These are phyloP conservation scores for Chionomys nivalis DNA, from an alignment of 2,113 vertebrate species.

Conservation along the genomic window DNA sequence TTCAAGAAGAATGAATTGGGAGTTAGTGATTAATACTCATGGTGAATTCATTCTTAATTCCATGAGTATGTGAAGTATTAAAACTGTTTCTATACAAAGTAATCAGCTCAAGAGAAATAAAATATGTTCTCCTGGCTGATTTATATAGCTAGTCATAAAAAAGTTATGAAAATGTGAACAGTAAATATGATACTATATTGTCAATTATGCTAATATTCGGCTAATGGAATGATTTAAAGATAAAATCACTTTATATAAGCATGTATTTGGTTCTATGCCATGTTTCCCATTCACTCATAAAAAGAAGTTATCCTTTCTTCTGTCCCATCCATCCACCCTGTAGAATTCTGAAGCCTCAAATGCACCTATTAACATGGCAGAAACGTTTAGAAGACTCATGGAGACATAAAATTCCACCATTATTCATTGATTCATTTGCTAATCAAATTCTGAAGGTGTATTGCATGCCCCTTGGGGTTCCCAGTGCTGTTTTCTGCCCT, in stretches of 20 bases:
- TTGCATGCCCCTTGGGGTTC: rapidly evolving
- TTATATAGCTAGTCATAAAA: slow-evolving; percentile 46
- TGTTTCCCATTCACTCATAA: background rate
- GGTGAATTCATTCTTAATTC: background rate
- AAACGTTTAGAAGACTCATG: background rate
- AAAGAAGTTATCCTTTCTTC: background rate
- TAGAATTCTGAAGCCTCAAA: background rate
- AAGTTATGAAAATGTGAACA: background rate
- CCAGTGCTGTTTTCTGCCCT: background rate
- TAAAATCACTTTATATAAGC: slow-evolving; percentile 20
- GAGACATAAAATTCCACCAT: background rate
- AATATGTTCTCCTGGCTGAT: slow-evolving; percentile 35
- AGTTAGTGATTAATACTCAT: slow-evolving; percentile 25
- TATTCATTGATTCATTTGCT: background rate
- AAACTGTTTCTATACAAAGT: slow-evolving; percentile 47
- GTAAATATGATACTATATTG: background rate
- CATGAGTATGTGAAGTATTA: slow-evolving; percentile 42
- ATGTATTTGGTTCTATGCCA: background rate
- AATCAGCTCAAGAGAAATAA: background rate
- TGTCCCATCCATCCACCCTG: background rate
- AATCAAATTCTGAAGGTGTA: background rate
- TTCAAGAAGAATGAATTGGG: slow-evolving; percentile 30
- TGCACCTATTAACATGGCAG: background rate
- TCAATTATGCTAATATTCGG: slow-evolving; percentile 55
- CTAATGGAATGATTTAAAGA: slow-evolving; percentile 44